A percentile compares a stretch with the other conserved stretches of the same genome.
Evolutionary conservation across 2,113 vertebrate genomes (phyloP).

Genomic region (Uropsilus gracilis): DNA sequence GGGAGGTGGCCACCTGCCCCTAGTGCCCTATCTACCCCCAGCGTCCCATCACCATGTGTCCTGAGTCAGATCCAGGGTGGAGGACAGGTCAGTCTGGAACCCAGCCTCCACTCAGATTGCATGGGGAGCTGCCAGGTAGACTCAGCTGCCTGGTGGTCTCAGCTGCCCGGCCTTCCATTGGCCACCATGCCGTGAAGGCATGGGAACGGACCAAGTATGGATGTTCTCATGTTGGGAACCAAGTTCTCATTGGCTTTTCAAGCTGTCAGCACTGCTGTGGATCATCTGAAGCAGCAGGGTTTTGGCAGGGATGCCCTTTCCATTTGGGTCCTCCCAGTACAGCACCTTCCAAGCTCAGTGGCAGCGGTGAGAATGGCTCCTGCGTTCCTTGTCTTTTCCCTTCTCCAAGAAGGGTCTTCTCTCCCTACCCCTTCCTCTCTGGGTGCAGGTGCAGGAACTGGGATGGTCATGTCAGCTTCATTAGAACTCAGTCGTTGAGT

Average conservation of each 20-base stretch:
- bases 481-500: neutral
- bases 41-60: fast-evolving
- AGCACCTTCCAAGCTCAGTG: neutral
- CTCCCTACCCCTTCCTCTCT: neutral
- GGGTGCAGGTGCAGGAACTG: neutral
- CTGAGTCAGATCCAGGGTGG: too few relatives aligned
- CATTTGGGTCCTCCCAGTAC: neutral
- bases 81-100: neutral
- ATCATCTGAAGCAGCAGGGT: neutral
- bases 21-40: neutral
- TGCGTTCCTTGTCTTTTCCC: neutral
- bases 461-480: neutral
- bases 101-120: neutral
- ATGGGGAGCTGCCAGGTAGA: neutral
- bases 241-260: neutral
- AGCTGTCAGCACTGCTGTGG: neutral
- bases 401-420: neutral
- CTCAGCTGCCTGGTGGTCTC: neutral
- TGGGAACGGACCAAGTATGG: neutral
- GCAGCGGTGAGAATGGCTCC: neutral
- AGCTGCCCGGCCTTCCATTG: neutral
- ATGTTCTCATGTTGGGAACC: neutral
- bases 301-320: neutral
- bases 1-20: neutral
- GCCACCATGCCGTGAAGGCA: neutral